Base-by-base conservation (phyloP, 2,888 invertebrate genomes). In the Polyommatus iphigenia region DNA sequence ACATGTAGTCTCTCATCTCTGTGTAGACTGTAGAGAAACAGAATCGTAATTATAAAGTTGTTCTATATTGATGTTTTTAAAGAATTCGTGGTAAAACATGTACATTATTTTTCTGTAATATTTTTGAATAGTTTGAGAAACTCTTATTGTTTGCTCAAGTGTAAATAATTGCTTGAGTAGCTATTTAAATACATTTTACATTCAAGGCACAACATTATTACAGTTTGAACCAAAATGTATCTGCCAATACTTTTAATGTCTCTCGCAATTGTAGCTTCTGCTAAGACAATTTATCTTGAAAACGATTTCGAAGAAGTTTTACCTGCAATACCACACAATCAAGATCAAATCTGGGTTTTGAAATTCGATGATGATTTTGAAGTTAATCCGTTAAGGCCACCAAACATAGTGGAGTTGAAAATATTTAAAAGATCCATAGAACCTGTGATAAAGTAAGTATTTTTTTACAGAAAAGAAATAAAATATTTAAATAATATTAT, bases 361-460 rank as follows among this genome's bases (percentile, higher is more conserved):
- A 20, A 41, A 13, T 72, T 67, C 29, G 15, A 72, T n/a, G 72
- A 72, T n/a, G 72, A 72, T 20, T 41, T 72, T 24, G 72, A 72
- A 20, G 18, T 41, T 2, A 72, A 72, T 3, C 36, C n/a, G 41
- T 41, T 72, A 20, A 72, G 72, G 72, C 41, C 18, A 41, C 72
- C 72, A 20, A 72, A 20, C 20, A 41, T 8, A 41, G n/a, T 7
- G 0, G 41, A 72, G 41, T 20, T n/a, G n/a, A 41, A 72, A 20
- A 20, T 72, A 41, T 72, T 41, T n/a, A 72, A 36, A 41, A 72
- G n/a, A 3, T 41, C 20, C 8, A 41, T 72, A 20, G 10, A n/a
- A 20, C 72, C 72, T 3, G 67, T 32, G 13, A 29, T 67, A 67
- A 32, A 67, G 67, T 67, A 67, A 67, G 67, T 29, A 29, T 24